Evolutionary conservation across 30 jellyfish, hydroid and myxozoan species (phyloP).

Genomic region (Hydractinia symbiolongicarpus): DNA sequence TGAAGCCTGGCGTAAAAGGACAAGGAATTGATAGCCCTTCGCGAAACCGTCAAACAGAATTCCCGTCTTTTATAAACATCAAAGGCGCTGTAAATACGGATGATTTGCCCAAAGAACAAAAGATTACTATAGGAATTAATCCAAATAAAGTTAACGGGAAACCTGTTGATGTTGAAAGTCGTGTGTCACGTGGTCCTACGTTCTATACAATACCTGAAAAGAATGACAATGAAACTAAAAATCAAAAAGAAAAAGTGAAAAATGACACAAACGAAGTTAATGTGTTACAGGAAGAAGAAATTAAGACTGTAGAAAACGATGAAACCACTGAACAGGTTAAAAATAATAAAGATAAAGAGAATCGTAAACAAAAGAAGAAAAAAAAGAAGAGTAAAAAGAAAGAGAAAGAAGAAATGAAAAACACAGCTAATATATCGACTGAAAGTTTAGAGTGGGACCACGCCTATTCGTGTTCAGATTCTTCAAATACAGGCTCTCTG

Average conservation of each 20-base stretch:
- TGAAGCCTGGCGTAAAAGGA: slow-evolving; percentile 5
- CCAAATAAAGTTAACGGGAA: neutral
- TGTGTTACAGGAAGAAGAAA: too few species aligned
- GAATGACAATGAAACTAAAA: neutral
- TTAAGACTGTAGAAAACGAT: neutral
- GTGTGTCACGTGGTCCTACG: slow-evolving; percentile 21
- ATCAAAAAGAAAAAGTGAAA: too few species aligned
- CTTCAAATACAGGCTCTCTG: slow-evolving; percentile 9
- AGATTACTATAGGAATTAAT: neutral
- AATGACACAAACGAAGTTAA: too few species aligned
- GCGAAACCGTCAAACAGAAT: slow-evolving; percentile 19
- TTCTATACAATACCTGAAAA: neutral
- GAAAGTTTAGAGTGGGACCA: slow-evolving; percentile 29
- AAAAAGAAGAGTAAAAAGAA: neutral
- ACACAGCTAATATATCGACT: neutral
- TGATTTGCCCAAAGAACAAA: slow-evolving; percentile 5
- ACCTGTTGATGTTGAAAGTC: neutral
- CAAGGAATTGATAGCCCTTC: neutral
- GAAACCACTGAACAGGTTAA: neutral
- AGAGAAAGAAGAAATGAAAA: neutral
- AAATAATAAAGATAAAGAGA: neutral
- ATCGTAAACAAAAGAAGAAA: neutral
- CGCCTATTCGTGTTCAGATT: neutral
- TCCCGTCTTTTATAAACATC: slow-evolving; percentile 30
- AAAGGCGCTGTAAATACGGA: neutral